Evolutionary conservation across 2,113 vertebrate species (phyloP).

Genomic region (Machaerirhynchus nigripectus): DNA sequence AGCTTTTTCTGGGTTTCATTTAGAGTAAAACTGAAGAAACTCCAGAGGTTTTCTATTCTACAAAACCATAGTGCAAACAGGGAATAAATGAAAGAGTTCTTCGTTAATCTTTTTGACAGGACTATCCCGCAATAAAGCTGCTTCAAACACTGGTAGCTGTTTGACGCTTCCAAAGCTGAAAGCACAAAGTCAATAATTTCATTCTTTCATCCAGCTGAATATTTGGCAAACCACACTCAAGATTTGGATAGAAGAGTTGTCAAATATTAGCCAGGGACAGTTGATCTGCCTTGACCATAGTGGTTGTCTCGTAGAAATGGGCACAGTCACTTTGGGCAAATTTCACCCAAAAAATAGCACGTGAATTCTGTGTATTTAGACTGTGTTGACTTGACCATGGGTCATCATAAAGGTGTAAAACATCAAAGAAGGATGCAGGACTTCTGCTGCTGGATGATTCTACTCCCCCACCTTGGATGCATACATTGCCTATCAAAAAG

Average conservation of each 20-base stretch:
- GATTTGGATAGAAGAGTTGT: not conserved
- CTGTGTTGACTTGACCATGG: not conserved
- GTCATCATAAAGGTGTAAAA: not conserved
- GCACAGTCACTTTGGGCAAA: not conserved
- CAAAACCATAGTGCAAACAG: not conserved
- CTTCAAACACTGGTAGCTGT: not conserved
- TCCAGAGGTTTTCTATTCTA: not conserved
- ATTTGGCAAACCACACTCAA: not conserved
- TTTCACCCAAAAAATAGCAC: too few species aligned
- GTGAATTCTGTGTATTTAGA: not conserved
- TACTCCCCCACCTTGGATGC: not conserved
- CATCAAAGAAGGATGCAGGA: not conserved
- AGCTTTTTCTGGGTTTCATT: not conserved
- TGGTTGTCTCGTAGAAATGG: not conserved
- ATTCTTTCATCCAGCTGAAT: not conserved
- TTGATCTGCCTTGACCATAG: not conserved
- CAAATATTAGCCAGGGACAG: not conserved
- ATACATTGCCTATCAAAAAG: not conserved
- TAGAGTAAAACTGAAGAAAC: not conserved
- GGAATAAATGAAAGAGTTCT: slow-evolving; percentile 3
- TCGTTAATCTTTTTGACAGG: not conserved
- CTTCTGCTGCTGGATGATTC: not conserved
- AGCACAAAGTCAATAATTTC: not conserved
- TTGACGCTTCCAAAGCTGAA: not conserved
- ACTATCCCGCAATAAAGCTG: slow-evolving; percentile 11